Base-by-base conservation (phyloP, 2,797 vertebrate species). In the Crypturellus tataupa region DNA sequence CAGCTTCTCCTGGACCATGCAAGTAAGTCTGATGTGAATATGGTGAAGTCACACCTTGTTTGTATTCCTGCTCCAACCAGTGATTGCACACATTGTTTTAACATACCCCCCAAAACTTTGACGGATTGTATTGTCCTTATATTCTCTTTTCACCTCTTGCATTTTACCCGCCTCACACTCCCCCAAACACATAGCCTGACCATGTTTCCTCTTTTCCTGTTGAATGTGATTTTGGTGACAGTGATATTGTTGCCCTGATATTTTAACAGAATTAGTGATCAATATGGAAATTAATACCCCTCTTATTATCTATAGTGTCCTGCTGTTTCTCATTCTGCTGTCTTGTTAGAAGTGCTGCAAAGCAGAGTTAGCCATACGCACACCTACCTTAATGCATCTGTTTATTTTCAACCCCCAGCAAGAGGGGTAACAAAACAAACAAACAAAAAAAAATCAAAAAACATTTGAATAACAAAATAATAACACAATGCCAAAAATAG, bases 401-500 rank as follows among this genome's bases (percentile, higher is more conserved):
- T 96, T 97, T 96, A 97, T 97, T 96, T 98, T 96, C 95, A 96
- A 92, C 97, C 97, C 97, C 95, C 97, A 94, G 93, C 86, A 96
- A 97, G 89, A 94, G 88, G 90, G 89, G 90, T 85, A 97, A 97
- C 96, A 97, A 97, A 97, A 97, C 40, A 64, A 76, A 42, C 29
- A 4, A 47, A 23, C 4, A 47, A 35, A 60, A 60, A 60, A 58
- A 60, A 60, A 60, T 23, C 12, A 46, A 62, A 53, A 69, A 81
- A 31, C 94, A 97, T 97, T 93, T 97, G 98, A 97, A 97, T 97
- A 98, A 98, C 98, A 98, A 95, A 98, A 98, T 98, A 98, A 98
- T 98, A 98, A 98, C 98, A 98, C 98, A 97, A 98, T 97, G 98
- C 97, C 97, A 98, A 98, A 98, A 98, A 98, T 98, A 98, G 98